Evolutionary conservation across 1,140 invertebrate genomes (phyloP), one percentile per base, ranked within the genome.

Genomic region (Panulirus ornatus): DNA sequence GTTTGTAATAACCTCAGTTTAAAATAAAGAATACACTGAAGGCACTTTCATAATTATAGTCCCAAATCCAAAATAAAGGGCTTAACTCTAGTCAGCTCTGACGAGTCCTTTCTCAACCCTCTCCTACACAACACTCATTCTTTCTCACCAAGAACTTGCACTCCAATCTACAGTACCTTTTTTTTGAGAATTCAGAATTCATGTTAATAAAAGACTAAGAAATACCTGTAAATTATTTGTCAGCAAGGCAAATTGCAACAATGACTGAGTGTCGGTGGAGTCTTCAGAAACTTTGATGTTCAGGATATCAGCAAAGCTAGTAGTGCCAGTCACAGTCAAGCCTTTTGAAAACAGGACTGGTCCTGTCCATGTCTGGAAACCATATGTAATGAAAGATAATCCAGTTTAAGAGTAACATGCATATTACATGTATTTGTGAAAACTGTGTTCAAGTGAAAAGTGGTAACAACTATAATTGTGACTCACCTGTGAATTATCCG

Each of bases 291-390:
- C 27, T 19, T 81, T 16, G 16, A 81, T 14, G 27, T 2, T 34
- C 14, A 81, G 78, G 0, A 47, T 19, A 11, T 81, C 9, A 8
- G n/a, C 27, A n/a, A 81, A 81, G 30, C 1, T 58, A 14, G 78
- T 81, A 1, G 78, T 81, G 14, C 78, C 78, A n/a, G 47, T 81
- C 9, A 81, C 78, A 36, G 78, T 58, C 47, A 81, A 40, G 0
- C 78, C 78, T 47, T 58, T 11, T 0, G 78, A 2, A 22, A 81
- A 81, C 8, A 58, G 34, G 19, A 81, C 36, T 19, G 78, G 78
- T 3, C 78, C 78, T 11, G 14, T 51, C 78, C 78, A 81, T 9
- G 19, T 27, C 78, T 81, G 47, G 0, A 27, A 51, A 47, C n/a
- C 22, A 30, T 22, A 11, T 58, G 11, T 58, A 11, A 11, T 58